phyloP scores from a whole-genome alignment of 2,888 invertebrate genomes.

The Spodoptera exigua region DNA sequence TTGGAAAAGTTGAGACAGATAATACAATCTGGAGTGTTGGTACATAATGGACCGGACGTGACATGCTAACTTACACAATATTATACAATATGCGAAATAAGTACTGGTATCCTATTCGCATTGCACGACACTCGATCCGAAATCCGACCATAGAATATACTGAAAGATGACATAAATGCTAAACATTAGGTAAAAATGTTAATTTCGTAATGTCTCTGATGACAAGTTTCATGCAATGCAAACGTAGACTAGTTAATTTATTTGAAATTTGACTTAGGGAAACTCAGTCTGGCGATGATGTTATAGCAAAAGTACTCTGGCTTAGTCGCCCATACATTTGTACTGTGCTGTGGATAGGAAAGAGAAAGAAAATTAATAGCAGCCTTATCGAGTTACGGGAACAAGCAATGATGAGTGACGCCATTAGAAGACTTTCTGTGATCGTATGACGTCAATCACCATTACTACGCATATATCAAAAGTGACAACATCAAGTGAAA shows the following conservation, averaged over 20 bases:
- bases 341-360: constrained; percentile 12
- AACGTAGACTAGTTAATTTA: constrained; percentile 66
- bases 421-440: background rate
- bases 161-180: constrained; percentile 17
- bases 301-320: constrained; percentile 49
- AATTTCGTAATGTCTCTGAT: constrained; percentile 14
- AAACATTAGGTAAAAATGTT: constrained; percentile 15
- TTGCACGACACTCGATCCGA: constrained; percentile 52
- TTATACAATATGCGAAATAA: constrained; percentile 72
- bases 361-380: constrained; percentile 27
- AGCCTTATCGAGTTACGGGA: constrained; percentile 43
- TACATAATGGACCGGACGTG: constrained; percentile 76
- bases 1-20: constrained; percentile 53
- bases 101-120: constrained; percentile 63
- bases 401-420: constrained; percentile 17
- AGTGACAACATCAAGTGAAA: constrained; percentile 9
- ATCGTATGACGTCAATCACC: constrained; percentile 3
- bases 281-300: constrained; percentile 74
- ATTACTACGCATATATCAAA: constrained; percentile 19
- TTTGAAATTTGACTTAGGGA: constrained; percentile 66
- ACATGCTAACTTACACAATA: constrained; percentile 72
- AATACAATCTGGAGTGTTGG: constrained; percentile 57
- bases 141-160: constrained; percentile 39
- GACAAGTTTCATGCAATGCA: constrained; percentile 55
- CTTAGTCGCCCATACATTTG: constrained; percentile 34